Conservation (phyloP, 1,140 invertebrate genomes). For the Coboldia fuscipes region DNA sequence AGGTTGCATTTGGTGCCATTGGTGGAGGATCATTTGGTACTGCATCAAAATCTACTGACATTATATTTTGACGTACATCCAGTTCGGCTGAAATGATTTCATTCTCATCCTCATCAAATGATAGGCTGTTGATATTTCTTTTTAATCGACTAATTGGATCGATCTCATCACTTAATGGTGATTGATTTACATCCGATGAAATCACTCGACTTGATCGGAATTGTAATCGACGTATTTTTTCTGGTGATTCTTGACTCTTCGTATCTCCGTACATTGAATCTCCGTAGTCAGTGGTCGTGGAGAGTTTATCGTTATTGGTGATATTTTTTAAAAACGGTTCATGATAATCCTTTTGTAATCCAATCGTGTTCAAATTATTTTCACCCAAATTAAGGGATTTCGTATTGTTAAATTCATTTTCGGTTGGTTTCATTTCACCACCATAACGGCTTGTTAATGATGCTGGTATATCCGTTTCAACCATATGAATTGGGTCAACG, state of each 20-base stretch:
- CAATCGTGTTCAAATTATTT: neutral
- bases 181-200: too few species aligned
- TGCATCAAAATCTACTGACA: slow-evolving; percentile 11
- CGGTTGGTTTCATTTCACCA: neutral
- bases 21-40: slow-evolving; percentile 14
- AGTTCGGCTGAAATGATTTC: too few species aligned
- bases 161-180: too few species aligned
- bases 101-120: too few species aligned
- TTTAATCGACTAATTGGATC: too few species aligned
- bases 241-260: neutral
- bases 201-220: neutral
- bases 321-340: slow-evolving; percentile 6
- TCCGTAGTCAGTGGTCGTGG: too few species aligned
- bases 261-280: too few species aligned
- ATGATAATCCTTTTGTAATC: neutral
- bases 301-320: slow-evolving; percentile 16
- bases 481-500: neutral
- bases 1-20: slow-evolving; percentile 7
- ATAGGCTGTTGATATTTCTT: too few species aligned
- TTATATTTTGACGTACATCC: too few species aligned
- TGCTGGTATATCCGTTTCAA: too few species aligned
- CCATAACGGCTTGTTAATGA: too few species aligned
- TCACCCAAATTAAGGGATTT: neutral
- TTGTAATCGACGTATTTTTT: neutral
- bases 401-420: neutral